Base-by-base conservation (phyloP, 2,113 vertebrate species). In the Salvelinus alpinus region DNA sequence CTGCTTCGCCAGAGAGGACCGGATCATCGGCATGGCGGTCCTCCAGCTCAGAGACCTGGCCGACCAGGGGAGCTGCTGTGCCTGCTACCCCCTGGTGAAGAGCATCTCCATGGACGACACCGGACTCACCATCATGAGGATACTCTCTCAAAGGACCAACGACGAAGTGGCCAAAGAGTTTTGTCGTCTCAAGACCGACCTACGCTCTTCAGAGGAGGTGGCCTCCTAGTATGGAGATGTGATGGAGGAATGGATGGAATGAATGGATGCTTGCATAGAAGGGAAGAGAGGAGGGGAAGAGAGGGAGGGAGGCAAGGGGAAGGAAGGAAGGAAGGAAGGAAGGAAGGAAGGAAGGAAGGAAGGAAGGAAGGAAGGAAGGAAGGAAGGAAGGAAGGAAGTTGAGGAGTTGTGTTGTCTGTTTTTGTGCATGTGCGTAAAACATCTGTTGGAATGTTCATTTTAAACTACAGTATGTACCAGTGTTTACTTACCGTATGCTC, bases 131-230 rank as follows among this genome's bases (percentile, higher is more conserved):
- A 99, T 99, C 87, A 95, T 96, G 27, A 93, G 97, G 88, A 99
- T 99, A 90, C 97, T 99, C 74, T 98, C 97, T 57, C 98, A 99
- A 92, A 96, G 98, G 91, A 97, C 95, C 92, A 93, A 92, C 0
- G 98, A 99, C 2, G 97, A 99, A 75, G 96, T 99, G 60, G 96
- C 98, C 86, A 99, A 96, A 86, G 98, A 99, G 90, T 99, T 99
- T 85, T 97, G 99, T 34, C 96, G 96, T 48, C 96, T 99, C 72
- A 99, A 99, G 90, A 96, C 95, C 1, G 97, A 99, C 88, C 94
- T 94, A 0, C 94, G 98, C 69, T 97, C 95, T 18, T 11, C 88
- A 0, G 97, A 98, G 85, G 97, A 99, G 86, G 94, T 80, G 3
- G 89, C 94, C 44, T 97, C 91, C 72, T 34, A 29, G n/a, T 27